A percentile compares a stretch with the other conserved stretches of the same genome.
Conservation (phyloP, 2,113 vertebrate genomes). For the Cyanistes caeruleus region DNA sequence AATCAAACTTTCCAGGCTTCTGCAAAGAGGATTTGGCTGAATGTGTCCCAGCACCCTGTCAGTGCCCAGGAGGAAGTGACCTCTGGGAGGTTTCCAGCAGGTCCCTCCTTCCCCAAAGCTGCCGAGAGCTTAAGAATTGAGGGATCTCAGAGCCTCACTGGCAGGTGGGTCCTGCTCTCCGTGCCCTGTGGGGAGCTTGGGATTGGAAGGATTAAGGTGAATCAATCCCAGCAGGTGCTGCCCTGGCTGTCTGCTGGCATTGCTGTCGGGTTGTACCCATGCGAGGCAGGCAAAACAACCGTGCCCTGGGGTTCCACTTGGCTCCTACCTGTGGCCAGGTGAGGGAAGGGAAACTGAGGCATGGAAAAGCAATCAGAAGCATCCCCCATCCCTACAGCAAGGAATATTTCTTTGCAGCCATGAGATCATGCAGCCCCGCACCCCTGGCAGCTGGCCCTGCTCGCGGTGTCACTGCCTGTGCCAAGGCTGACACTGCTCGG, state of each 20-base stretch:
- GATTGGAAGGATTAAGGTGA: not conserved
- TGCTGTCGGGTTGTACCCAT: rapidly evolving
- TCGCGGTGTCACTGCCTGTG: not conserved
- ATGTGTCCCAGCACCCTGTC: not conserved
- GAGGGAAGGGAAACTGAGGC: not conserved
- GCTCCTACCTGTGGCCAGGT: not conserved
- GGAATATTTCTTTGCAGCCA: not conserved
- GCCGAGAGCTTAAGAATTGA: not conserved
- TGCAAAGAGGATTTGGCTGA: not conserved
- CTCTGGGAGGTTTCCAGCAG: not conserved
- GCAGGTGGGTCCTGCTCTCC: not conserved
- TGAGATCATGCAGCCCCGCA: rapidly evolving
- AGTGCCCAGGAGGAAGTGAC: not conserved
- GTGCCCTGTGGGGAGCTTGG: not conserved
- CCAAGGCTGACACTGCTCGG: not conserved
- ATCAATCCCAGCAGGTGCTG: not conserved
- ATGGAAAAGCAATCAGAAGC: not conserved
- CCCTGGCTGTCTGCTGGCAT: not conserved
- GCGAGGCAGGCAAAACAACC: not conserved
- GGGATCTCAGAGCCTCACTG: not conserved
- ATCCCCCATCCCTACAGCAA: not conserved
- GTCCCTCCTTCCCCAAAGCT: not conserved
- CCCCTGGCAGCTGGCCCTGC: not conserved
- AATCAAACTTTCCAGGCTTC: not conserved
- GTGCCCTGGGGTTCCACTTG: not conserved